Evolutionary conservation across 2,888 invertebrate species (phyloP).

Genomic region (Lithodes maja): DNA sequence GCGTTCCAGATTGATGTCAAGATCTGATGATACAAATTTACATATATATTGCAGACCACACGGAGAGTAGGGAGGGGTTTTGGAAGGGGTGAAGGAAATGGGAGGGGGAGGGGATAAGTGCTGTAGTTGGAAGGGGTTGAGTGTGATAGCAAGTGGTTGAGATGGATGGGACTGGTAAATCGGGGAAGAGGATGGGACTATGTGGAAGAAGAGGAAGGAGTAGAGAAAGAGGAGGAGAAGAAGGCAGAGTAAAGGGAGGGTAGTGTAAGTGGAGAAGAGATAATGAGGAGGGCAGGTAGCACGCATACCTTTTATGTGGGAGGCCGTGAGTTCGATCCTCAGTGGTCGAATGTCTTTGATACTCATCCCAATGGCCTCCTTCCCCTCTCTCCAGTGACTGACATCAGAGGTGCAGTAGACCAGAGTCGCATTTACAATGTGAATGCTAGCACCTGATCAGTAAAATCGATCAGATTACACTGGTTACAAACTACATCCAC

Average conservation of each 20-base stretch:
- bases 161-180: not conserved
- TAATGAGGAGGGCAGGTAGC: not conserved
- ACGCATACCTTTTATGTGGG: too few species aligned
- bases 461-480: too few species aligned
- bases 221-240: not conserved
- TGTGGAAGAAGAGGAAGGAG: not conserved
- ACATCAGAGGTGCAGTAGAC: too few species aligned
- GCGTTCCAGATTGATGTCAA: slow-evolving; percentile 38
- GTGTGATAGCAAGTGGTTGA: not conserved
- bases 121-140: not conserved
- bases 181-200: not conserved
- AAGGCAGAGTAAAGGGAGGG: not conserved
- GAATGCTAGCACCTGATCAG: too few species aligned
- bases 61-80: not conserved
- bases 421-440: too few species aligned
- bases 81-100: slow-evolving; percentile 9
- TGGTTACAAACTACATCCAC: too few species aligned
- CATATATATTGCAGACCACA: slow-evolving; percentile 30
- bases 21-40: slow-evolving; percentile 43
- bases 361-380: too few species aligned
- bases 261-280: not conserved
- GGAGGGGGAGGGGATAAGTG: not conserved
- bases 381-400: too few species aligned
- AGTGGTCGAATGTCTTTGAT: too few species aligned
- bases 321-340: too few species aligned